A percentile compares a stretch with the other conserved stretches of the same genome.
These are phyloP conservation scores for Brachyptera putata DNA, from an alignment of 2,888 invertebrate genomes.

Conservation along the genomic window DNA sequence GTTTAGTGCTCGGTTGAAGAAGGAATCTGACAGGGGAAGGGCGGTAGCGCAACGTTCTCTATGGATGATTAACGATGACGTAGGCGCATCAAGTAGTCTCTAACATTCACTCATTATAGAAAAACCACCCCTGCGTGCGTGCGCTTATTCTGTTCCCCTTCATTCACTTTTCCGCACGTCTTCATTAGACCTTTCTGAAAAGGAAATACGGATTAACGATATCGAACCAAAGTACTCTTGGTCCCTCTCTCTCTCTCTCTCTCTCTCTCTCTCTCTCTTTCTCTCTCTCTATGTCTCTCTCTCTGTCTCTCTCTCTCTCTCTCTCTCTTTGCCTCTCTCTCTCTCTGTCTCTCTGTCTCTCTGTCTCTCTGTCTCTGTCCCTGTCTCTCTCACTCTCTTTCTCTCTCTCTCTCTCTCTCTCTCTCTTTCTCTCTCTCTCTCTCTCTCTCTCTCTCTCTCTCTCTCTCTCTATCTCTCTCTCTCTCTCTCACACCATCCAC, in stretches of 20 bases:
- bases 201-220: conserved; percentile 4
- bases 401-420: no score
- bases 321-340: no score
- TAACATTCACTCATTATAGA: conserved; percentile 13
- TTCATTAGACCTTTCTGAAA: conserved; percentile 15
- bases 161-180: conserved; percentile 19
- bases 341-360: no score
- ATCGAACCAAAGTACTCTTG: conserved; percentile 2
- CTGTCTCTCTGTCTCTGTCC: no score
- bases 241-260: neutral
- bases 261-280: neutral
- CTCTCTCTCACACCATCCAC: no score
- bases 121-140: neutral
- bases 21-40: conserved; percentile 5
- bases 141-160: conserved; percentile 6
- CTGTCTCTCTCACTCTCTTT: no score
- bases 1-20: conserved; percentile 5
- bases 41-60: conserved; percentile 5
- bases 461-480: no score
- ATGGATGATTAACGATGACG: conserved; percentile 20
- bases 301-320: no score
- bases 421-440: no score
- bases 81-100: conserved; percentile 2
- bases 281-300: no score
- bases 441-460: no score